These are phyloP conservation scores for Heliconius nattereri DNA, from an alignment of 1,140 invertebrate genomes.

Conservation along the genomic window DNA sequence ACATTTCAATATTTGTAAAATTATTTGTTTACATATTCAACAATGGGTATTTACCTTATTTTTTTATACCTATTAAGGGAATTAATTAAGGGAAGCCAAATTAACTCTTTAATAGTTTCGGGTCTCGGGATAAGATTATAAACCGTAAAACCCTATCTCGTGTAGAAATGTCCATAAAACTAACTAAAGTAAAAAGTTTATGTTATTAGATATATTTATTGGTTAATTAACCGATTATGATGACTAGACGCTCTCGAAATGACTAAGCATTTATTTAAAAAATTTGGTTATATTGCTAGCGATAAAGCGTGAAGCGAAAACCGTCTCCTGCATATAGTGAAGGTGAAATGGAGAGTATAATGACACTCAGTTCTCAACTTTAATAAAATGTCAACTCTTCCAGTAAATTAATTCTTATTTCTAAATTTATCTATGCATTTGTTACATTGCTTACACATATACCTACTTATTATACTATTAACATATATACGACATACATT, in stretches of 20 bases:
- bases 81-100: not conserved
- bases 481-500: not conserved
- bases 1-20: too few species aligned
- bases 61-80: not conserved
- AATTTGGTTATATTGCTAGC: too few species aligned
- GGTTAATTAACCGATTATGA: not conserved
- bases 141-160: not conserved
- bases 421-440: too few species aligned
- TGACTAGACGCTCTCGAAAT: not conserved
- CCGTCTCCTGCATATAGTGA: too few species aligned
- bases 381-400: too few species aligned
- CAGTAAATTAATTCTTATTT: too few species aligned
- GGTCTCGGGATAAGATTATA: constrained; percentile 8
- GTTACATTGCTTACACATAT: too few species aligned
- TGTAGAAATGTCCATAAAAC: not conserved
- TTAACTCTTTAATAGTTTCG: constrained; percentile 9
- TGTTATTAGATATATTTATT: not conserved
- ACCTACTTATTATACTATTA: too few species aligned
- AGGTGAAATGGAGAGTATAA: too few species aligned
- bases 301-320: too few species aligned
- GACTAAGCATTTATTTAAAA: too few species aligned
- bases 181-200: not conserved
- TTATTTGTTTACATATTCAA: not conserved
- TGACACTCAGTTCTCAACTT: too few species aligned
- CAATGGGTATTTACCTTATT: not conserved